Evolutionary conservation across 1,140 invertebrate genomes (phyloP).

Genomic region (Archegozetes longisetosus): DNA sequence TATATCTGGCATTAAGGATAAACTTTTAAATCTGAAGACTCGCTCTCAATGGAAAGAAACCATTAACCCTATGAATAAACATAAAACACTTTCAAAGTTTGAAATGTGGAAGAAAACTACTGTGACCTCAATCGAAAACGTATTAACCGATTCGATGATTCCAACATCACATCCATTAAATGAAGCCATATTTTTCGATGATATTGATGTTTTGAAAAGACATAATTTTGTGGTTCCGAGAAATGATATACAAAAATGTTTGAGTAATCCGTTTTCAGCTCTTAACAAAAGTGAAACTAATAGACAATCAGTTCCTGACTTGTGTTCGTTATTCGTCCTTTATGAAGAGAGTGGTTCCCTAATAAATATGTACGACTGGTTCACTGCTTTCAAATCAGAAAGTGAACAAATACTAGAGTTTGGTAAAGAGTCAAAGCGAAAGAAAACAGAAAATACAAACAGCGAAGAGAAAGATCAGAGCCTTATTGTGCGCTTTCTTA

Average conservation of each 20-base stretch:
- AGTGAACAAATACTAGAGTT: not conserved
- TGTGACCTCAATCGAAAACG: too few relatives aligned
- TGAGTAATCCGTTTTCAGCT: not conserved
- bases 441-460: not conserved
- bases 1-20: not conserved
- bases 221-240: not conserved
- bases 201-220: not conserved
- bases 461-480: not conserved
- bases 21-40: not conserved
- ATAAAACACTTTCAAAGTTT: not conserved
- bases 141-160: not conserved
- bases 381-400: not conserved
- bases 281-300: too few relatives aligned
- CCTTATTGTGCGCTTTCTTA: conserved; percentile 4
- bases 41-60: conserved; percentile 8
- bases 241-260: not conserved
- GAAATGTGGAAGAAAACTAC: conserved; percentile 12
- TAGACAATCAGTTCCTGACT: not conserved
- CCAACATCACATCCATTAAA: not conserved
- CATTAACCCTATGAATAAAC: not conserved
- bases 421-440: not conserved
- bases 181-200: not conserved
- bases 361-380: conserved; percentile 7
- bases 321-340: not conserved
- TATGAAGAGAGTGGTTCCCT: not conserved